phyloP scores from a whole-genome alignment of 2,888 invertebrate species.

The Helleia helle region DNA sequence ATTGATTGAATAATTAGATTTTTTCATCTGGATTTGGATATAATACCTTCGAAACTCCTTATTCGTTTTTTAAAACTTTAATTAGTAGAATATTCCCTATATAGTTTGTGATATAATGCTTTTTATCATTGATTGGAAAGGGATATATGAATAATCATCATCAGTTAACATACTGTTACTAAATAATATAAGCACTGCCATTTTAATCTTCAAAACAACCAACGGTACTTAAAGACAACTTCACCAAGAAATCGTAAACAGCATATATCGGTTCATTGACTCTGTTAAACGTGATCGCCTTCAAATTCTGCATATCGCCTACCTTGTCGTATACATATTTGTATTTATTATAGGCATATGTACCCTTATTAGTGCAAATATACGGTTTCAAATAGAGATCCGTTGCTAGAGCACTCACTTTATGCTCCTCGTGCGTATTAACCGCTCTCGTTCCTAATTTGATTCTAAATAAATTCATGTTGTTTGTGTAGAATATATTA shows the following conservation, averaged over 20 bases:
- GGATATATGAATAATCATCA: too few species aligned
- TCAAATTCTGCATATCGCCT: slow-evolving; percentile 37
- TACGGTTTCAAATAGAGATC: slow-evolving; percentile 39
- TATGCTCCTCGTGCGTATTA: slow-evolving; percentile 40
- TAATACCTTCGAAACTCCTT: too few species aligned
- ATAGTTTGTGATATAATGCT: too few species aligned
- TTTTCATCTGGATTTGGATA: too few species aligned
- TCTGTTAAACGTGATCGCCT: slow-evolving; percentile 42
- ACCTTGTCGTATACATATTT: slow-evolving; percentile 52
- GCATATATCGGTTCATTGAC: slow-evolving; percentile 46
- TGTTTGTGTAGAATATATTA: slow-evolving; percentile 44
- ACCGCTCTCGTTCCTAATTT: slow-evolving; percentile 45
- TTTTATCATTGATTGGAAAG: too few species aligned
- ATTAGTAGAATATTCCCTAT: too few species aligned
- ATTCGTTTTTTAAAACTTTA: too few species aligned
- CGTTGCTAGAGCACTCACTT: slow-evolving; percentile 34
- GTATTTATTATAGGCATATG: slow-evolving; percentile 53
- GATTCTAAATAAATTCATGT: slow-evolving; percentile 37
- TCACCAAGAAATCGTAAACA: slow-evolving; percentile 42
- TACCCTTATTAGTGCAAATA: slow-evolving; percentile 38
- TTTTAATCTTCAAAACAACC: slow-evolving; percentile 34
- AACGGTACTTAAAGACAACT: slow-evolving; percentile 33
- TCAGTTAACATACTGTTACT: too few species aligned
- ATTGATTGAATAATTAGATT: too few species aligned
- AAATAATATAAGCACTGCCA: too few species aligned